These are phyloP conservation scores for Tinea pellionella DNA, from an alignment of 2,888 invertebrate species.

Conservation along the genomic window DNA sequence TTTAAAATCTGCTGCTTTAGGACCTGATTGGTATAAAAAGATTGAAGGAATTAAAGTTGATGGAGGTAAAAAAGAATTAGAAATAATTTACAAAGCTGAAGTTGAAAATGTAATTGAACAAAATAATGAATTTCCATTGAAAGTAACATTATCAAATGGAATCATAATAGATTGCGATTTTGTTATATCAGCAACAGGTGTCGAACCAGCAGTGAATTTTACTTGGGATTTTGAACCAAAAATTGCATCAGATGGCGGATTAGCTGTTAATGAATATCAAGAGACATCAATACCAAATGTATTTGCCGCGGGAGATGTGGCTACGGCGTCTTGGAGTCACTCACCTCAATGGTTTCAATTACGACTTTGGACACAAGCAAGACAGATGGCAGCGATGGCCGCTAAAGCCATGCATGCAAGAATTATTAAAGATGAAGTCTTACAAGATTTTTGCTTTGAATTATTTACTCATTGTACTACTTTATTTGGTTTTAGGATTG, in stretches of 20 bases:
- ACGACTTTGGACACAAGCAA: slow-evolving; percentile 97
- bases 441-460: slow-evolving; percentile 97
- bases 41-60: slow-evolving; percentile 70
- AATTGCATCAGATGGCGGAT: slow-evolving; percentile 80
- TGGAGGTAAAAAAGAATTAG: slow-evolving; percentile 54
- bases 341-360: slow-evolving; percentile 93
- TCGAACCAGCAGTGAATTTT: slow-evolving; percentile 76
- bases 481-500: slow-evolving; percentile 93
- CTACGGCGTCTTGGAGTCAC: slow-evolving; percentile 81
- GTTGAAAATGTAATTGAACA: slow-evolving; percentile 50
- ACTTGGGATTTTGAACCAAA: slow-evolving; percentile 61
- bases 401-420: slow-evolving; percentile 87
- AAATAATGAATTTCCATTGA: slow-evolving; percentile 72
- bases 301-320: slow-evolving; percentile 97
- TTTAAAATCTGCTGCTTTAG: slow-evolving; percentile 88
- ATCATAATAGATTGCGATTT: slow-evolving; percentile 84
- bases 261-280: slow-evolving; percentile 87
- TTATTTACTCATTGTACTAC: slow-evolving; percentile 96
- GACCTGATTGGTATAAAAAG: slow-evolving; percentile 94
- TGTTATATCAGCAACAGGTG: slow-evolving; percentile 96
- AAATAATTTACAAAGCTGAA: slow-evolving; percentile 73
- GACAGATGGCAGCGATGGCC: slow-evolving; percentile 96
- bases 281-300: slow-evolving; percentile 81
- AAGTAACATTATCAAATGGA: slow-evolving; percentile 79
- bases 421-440: slow-evolving; percentile 70